Evolutionary conservation across 1,140 invertebrate genomes (phyloP).

Genomic region (Drosophila busckii): DNA sequence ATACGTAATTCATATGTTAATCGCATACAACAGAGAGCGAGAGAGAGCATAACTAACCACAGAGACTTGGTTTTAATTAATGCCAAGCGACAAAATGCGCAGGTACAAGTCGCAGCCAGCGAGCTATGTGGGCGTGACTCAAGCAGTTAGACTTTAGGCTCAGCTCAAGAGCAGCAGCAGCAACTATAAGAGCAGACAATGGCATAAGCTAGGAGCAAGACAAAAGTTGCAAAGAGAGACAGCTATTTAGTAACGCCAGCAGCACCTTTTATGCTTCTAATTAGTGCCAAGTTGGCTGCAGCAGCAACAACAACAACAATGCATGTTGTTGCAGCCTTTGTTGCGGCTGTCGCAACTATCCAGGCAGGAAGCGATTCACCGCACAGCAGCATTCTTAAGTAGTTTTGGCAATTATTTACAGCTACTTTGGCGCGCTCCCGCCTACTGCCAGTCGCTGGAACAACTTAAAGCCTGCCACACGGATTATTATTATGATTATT

Average conservation of each 20-base stretch:
- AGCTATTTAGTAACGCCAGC: constrained; percentile 56
- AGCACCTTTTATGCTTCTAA: constrained; percentile 75
- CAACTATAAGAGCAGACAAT: constrained; percentile 62
- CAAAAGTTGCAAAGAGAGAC: constrained; percentile 9
- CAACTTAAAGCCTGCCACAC: constrained; percentile 67
- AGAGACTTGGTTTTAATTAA: constrained; percentile 62
- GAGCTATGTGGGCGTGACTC: constrained; percentile 28
- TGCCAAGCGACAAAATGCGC: constrained; percentile 60
- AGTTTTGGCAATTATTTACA: constrained; percentile 77
- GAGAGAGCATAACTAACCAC: constrained; percentile 7
- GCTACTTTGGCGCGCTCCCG: constrained; percentile 50
- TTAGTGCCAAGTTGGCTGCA: constrained; percentile 68
- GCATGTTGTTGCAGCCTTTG: constrained; percentile 42
- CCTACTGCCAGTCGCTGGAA: constrained; percentile 4
- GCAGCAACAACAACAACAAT: constrained; percentile 31
- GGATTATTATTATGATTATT: constrained; percentile 69
- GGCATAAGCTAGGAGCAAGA: constrained; percentile 13
- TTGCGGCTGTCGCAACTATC: constrained; percentile 41
- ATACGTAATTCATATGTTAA: constrained; percentile 75
- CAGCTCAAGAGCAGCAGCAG: not conserved
- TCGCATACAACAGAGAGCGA: constrained; percentile 31
- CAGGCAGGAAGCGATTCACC: constrained; percentile 59
- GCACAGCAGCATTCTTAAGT: constrained; percentile 73
- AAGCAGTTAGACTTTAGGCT: constrained; percentile 27
- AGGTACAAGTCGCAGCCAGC: constrained; percentile 25